Percentiles rank a stretch among this genome's conserved stretches.
phyloP scores from a whole-genome alignment of 2,113 vertebrate species.

The Clarias batrachus region DNA sequence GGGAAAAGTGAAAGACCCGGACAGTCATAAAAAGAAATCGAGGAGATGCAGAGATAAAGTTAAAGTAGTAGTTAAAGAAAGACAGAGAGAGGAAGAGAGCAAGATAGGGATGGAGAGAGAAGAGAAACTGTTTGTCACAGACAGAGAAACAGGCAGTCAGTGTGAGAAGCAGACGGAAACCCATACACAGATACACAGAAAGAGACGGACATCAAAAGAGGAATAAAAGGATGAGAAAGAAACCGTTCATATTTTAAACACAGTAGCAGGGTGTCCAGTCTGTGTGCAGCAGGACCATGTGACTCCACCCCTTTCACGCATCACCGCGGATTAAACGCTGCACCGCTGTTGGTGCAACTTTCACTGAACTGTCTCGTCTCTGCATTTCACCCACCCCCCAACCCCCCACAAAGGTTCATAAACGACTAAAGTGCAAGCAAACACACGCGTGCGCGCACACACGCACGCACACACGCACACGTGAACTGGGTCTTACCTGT shows the following conservation, averaged over 20 bases:
- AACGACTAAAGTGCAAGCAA: background rate
- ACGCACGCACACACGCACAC: too few species aligned
- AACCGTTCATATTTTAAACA: background rate
- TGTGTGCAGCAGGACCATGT: background rate
- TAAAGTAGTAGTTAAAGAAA: too few species aligned
- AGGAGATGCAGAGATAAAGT: background rate
- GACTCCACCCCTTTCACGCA: background rate
- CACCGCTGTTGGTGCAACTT: background rate
- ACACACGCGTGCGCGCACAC: too few species aligned
- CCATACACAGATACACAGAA: background rate
- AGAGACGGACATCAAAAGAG: background rate
- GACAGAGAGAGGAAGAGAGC: background rate
- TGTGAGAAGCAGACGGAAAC: background rate
- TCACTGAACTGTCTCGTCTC: background rate
- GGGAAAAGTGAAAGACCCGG: background rate
- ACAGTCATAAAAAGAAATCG: background rate
- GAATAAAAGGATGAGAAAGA: background rate
- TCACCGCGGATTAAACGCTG: background rate
- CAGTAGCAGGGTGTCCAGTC: background rate
- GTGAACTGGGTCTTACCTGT: slow-evolving; percentile 70
- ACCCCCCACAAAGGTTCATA: background rate
- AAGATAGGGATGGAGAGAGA: background rate
- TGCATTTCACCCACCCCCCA: background rate
- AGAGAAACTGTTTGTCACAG: background rate
- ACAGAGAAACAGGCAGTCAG: too few species aligned